Percentiles rank a stretch among this genome's conserved stretches.
Conservation (phyloP, 2,888 invertebrate genomes). For the Chrysodeixis includens region DNA sequence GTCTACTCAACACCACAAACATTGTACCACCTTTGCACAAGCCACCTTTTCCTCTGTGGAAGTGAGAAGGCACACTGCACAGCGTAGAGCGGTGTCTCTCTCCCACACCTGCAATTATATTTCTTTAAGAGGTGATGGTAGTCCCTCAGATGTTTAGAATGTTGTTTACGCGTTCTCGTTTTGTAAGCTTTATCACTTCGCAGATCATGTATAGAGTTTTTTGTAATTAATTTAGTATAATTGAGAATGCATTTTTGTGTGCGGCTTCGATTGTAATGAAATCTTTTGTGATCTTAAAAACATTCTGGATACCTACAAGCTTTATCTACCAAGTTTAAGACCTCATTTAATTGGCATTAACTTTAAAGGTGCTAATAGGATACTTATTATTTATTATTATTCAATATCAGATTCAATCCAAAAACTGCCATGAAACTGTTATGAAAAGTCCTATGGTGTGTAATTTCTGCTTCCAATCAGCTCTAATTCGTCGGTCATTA, state of each 20-base stretch:
- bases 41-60: no score
- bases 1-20: background rate
- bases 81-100: no score
- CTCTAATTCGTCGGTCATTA: background rate
- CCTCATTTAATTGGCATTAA: background rate
- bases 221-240: constrained; percentile 6
- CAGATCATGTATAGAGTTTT: background rate
- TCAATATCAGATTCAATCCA: no score
- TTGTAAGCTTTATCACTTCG: background rate
- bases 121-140: no score
- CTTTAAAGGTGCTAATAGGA: no score
- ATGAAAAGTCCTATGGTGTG: no score
- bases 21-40: background rate
- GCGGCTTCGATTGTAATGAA: background rate
- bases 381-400: no score
- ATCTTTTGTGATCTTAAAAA: background rate
- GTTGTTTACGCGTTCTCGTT: background rate
- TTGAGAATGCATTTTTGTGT: constrained; percentile 4
- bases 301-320: background rate
- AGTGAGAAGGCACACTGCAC: no score
- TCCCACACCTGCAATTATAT: no score
- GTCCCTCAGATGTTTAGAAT: background rate
- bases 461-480: no score
- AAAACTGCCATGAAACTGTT: no score
- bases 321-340: background rate